Percentiles rank a stretch among this genome's conserved stretches.
Conservation (phyloP, 2,113 vertebrate genomes). For the Kryptolebias marmoratus region DNA sequence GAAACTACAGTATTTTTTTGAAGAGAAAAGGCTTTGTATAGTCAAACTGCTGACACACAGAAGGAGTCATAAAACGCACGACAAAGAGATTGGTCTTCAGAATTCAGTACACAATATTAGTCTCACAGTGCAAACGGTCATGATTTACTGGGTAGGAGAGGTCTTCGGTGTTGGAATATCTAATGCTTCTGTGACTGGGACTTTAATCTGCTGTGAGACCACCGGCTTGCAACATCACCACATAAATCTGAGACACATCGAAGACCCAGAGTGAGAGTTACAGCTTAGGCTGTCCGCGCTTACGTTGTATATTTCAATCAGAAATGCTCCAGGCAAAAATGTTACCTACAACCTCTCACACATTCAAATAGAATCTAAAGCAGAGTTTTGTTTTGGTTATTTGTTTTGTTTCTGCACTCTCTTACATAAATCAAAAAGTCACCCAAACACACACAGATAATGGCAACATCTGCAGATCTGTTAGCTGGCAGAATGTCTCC, state of each 20-base stretch:
- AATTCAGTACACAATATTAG: neutral
- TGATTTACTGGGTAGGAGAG: slow-evolving; percentile 50
- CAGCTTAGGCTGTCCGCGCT: neutral
- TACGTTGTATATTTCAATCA: neutral
- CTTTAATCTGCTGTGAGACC: slow-evolving; percentile 54
- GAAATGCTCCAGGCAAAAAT: neutral
- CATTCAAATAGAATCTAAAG: neutral
- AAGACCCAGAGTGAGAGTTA: slow-evolving; percentile 23
- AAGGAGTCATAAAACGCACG: slow-evolving; percentile 10
- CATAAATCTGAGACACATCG: slow-evolving; percentile 46
- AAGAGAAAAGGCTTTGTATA: neutral
- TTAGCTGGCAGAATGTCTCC: slow-evolving; percentile 25
- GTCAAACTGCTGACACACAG: neutral
- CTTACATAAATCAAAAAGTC: slow-evolving; percentile 5
- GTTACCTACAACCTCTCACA: neutral
- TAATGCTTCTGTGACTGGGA: slow-evolving; percentile 46
- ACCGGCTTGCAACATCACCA: slow-evolving; percentile 11
- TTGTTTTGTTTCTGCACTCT: neutral
- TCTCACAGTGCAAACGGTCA: neutral
- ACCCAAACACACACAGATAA: slow-evolving; percentile 17
- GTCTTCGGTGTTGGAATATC: slow-evolving; percentile 50
- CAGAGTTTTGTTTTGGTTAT: neutral
- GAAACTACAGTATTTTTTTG: neutral
- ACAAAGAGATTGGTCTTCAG: neutral
- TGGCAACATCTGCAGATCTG: slow-evolving; percentile 22